Evolutionary conservation across 2,888 invertebrate genomes (phyloP).

Genomic region (Oasisia sp.): DNA sequence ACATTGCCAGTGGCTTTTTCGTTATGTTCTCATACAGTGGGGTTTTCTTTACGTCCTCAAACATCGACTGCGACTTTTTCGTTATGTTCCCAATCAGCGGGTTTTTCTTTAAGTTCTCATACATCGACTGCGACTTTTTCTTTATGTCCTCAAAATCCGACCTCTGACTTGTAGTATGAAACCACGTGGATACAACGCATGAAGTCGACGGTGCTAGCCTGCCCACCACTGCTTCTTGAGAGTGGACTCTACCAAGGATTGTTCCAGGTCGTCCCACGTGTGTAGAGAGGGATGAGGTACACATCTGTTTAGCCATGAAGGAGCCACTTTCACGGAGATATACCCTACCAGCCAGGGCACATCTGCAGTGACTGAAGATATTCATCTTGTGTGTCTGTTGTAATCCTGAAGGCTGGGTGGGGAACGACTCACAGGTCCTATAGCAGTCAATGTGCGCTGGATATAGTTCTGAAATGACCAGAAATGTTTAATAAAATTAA

Average conservation of each 20-base stretch:
- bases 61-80: no score
- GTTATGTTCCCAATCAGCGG: no score
- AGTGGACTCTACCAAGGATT: background rate
- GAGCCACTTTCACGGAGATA: background rate
- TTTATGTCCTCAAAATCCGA: slow-evolving; percentile 35
- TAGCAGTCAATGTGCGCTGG: background rate
- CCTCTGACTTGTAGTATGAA: background rate
- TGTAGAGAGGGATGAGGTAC: background rate
- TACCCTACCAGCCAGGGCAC: background rate
- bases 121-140: slow-evolving; percentile 45
- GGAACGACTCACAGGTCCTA: background rate
- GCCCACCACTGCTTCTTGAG: background rate
- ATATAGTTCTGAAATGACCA: background rate
- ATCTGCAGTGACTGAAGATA: slow-evolving; percentile 1
- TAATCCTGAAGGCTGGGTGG: background rate
- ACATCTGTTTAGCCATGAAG: background rate
- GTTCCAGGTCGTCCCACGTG: background rate
- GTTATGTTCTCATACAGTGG: no score
- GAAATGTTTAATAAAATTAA: background rate
- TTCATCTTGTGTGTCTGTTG: background rate
- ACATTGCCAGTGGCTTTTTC: no score
- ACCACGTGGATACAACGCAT: background rate
- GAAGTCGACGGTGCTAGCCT: background rate
- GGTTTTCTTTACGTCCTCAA: no score
- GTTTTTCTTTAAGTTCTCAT: no score